These are phyloP conservation scores for Tetraodon nigroviridis DNA, from an alignment of 2,113 vertebrate species.

Conservation along the genomic window DNA sequence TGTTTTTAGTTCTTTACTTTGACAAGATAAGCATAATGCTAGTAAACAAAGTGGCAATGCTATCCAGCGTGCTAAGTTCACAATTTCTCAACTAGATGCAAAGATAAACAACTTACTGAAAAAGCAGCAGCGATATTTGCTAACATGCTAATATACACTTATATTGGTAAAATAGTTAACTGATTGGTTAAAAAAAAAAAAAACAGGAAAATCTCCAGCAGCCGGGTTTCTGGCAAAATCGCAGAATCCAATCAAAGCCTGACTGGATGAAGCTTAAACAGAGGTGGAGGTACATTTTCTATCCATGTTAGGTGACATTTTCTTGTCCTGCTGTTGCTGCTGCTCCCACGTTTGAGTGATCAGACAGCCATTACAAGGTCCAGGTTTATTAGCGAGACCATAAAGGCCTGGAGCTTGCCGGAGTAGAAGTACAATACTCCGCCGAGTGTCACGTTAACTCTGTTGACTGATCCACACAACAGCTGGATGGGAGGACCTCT, in stretches of 20 bases:
- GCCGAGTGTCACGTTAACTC: constrained; percentile 87
- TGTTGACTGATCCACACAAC: constrained; percentile 94
- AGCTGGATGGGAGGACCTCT: constrained; percentile 84
- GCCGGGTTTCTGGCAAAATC: constrained; percentile 69
- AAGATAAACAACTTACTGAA: neutral
- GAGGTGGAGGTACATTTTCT: constrained; percentile 83
- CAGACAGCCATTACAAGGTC: constrained; percentile 87
- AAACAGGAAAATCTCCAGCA: constrained; percentile 51
- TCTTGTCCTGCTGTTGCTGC: constrained; percentile 70
- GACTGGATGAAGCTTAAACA: constrained; percentile 86
- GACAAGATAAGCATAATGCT: constrained; percentile 36
- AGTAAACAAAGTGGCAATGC: constrained; percentile 24
- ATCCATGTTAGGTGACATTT: constrained; percentile 86
- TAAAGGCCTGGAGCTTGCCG: constrained; percentile 84
- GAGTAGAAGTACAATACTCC: constrained; percentile 85
- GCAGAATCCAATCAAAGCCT: constrained; percentile 72
- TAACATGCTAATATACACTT: neutral
- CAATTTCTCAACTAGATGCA: neutral
- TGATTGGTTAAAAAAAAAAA: constrained; percentile 31
- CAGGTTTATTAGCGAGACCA: constrained; percentile 94
- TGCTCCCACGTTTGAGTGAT: constrained; percentile 87
- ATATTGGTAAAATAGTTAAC: constrained; percentile 2
- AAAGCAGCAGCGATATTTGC: no score
- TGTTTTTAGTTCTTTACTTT: constrained; percentile 60
- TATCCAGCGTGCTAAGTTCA: no score